Conservation (phyloP, 2,888 invertebrate genomes). For the Synanthedon myopaeformis region DNA sequence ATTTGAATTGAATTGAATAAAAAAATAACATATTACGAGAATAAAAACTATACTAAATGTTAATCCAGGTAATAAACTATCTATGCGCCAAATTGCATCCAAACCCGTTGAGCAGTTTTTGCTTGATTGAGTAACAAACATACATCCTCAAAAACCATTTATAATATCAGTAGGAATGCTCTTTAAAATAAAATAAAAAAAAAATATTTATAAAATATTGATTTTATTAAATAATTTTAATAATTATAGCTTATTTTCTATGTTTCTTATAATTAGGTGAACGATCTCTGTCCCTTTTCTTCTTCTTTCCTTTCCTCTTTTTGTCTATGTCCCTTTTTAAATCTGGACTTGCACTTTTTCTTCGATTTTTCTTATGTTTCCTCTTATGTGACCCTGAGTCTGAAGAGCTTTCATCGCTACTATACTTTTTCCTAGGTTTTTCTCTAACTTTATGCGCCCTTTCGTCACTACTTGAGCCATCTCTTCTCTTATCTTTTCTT, state of each 20-base stretch:
- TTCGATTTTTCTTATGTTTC: slow-evolving; percentile 29
- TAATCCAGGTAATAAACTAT: no score
- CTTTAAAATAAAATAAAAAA: background rate
- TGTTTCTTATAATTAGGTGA: slow-evolving; percentile 63
- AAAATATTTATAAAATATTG: slow-evolving; percentile 2
- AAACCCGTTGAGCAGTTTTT: no score
- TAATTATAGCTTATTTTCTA: slow-evolving; percentile 37
- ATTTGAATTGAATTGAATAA: no score
- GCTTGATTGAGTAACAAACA: no score
- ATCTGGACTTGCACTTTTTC: slow-evolving; percentile 43
- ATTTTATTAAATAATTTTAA: slow-evolving; percentile 12
- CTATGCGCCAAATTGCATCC: no score
- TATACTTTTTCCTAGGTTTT: slow-evolving; percentile 17
- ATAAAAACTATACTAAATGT: no score
- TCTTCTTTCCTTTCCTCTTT: slow-evolving; percentile 71
- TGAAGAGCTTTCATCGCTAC: slow-evolving; percentile 22
- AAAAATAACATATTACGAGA: no score
- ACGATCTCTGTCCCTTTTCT: slow-evolving; percentile 61
- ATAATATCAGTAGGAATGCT: no score
- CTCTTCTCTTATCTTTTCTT: slow-evolving; percentile 19
- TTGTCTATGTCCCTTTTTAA: slow-evolving; percentile 65
- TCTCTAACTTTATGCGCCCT: slow-evolving; percentile 9
- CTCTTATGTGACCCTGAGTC: slow-evolving; percentile 20
- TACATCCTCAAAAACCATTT: no score
- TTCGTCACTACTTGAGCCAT: slow-evolving; percentile 31